Percentiles rank a stretch among this genome's conserved stretches.
Conservation (phyloP, 2,797 vertebrate species). For the Brachymystax lenok region DNA sequence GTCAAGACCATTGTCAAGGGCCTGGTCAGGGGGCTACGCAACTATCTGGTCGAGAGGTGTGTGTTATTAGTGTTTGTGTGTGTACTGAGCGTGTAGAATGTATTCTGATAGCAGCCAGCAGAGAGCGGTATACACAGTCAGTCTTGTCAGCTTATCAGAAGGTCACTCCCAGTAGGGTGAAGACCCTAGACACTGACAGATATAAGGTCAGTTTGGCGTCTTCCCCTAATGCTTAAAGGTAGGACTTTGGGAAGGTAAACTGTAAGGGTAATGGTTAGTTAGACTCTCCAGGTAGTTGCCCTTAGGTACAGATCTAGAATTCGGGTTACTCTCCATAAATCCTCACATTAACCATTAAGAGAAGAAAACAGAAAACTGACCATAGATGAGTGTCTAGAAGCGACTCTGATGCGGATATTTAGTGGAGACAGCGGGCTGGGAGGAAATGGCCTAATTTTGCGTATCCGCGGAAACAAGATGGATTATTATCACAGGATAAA, state of each 20-base stretch:
- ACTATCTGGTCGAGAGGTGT: constrained; percentile 91
- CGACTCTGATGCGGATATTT: constrained; percentile 19
- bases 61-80: constrained; percentile 25
- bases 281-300: background rate
- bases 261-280: no score
- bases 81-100: background rate
- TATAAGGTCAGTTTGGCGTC: no score
- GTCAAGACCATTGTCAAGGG: constrained; percentile 88
- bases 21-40: constrained; percentile 87
- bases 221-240: no score
- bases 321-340: background rate
- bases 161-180: no score
- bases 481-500: constrained; percentile 71
- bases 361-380: background rate
- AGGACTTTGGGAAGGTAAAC: no score
- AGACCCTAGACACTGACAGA: no score
- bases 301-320: background rate
- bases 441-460: constrained; percentile 65
- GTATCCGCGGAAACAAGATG: constrained; percentile 65
- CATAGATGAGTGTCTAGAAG: background rate
- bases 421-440: constrained; percentile 34
- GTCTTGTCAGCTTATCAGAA: background rate
- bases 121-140: constrained; percentile 36
- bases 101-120: constrained; percentile 30
- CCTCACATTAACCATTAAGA: background rate